These are phyloP conservation scores for Coccyzus lansbergi DNA, from an alignment of 2,797 vertebrate species.

Conservation along the genomic window DNA sequence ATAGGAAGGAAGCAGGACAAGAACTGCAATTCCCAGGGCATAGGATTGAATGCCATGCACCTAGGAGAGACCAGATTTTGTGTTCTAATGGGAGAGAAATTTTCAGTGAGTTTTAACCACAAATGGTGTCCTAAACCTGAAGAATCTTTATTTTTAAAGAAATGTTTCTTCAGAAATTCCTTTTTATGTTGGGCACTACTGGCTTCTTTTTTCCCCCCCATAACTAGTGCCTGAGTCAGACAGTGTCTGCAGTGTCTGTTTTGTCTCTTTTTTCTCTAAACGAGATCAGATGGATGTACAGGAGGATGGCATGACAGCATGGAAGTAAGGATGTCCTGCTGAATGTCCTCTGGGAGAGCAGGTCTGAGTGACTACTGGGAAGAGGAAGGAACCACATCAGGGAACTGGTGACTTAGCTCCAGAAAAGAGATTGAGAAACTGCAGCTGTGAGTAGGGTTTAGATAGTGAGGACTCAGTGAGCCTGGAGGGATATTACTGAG, in stretches of 20 bases:
- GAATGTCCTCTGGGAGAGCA: neutral
- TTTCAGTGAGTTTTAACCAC: neutral
- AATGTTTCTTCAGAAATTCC: neutral
- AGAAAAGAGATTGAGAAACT: neutral
- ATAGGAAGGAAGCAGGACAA: neutral
- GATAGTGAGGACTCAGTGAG: neutral
- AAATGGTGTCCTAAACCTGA: neutral
- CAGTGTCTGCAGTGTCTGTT: neutral
- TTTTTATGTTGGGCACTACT: neutral
- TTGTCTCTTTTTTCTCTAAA: neutral
- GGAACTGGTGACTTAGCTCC: neutral
- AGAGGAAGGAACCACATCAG: neutral
- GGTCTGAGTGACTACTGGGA: rapidly evolving
- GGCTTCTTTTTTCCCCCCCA: neutral
- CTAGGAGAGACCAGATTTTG: neutral
- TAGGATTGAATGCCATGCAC: rapidly evolving
- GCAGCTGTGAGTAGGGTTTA: neutral
- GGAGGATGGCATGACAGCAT: neutral
- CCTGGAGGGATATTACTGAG: neutral
- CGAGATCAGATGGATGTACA: neutral
- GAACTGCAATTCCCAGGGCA: neutral
- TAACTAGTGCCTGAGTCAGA: neutral
- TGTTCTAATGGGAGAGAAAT: neutral
- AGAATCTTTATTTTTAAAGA: neutral
- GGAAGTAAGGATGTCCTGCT: neutral